Percentiles rank a stretch among this genome's conserved stretches.
phyloP scores from a whole-genome alignment of 2,113 vertebrate species.

The Chaetura pelagica region DNA sequence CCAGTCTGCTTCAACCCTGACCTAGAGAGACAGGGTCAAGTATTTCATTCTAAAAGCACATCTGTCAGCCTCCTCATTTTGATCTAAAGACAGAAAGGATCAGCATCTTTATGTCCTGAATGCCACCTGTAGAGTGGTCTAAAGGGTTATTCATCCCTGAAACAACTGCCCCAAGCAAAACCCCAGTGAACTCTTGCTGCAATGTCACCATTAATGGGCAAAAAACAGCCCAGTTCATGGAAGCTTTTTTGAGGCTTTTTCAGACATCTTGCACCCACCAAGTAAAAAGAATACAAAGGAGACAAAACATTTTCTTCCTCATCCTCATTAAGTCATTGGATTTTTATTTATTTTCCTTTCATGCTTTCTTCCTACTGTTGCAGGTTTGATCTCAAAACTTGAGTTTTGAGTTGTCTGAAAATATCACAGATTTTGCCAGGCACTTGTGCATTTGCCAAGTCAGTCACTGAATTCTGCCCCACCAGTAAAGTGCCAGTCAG shows the following conservation, averaged over 20 bases:
- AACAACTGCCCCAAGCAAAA: not conserved
- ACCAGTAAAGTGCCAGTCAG: not conserved
- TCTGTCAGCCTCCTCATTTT: not conserved
- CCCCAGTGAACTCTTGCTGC: not conserved
- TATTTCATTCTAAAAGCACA: not conserved
- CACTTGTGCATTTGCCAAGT: not conserved
- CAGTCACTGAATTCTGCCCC: not conserved
- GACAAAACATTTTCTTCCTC: not conserved
- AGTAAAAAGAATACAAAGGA: not conserved
- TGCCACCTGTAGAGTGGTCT: not conserved
- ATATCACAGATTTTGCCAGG: not conserved
- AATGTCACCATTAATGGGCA: not conserved
- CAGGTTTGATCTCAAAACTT: not conserved
- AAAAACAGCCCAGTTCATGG: not conserved
- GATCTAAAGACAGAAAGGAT: not conserved
- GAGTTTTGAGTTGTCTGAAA: not conserved
- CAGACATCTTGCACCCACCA: not conserved
- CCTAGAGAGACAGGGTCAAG: not conserved
- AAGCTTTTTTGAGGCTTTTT: not conserved
- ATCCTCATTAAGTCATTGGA: not conserved
- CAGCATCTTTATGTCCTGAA: not conserved
- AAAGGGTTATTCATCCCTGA: not conserved
- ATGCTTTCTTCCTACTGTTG: not conserved
- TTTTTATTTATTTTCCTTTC: not conserved
- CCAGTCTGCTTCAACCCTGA: not conserved